Evolutionary conservation across 2,888 invertebrate genomes (phyloP), one percentile per base, ranked within the genome.

Genomic region (Agrotis exclamationis): DNA sequence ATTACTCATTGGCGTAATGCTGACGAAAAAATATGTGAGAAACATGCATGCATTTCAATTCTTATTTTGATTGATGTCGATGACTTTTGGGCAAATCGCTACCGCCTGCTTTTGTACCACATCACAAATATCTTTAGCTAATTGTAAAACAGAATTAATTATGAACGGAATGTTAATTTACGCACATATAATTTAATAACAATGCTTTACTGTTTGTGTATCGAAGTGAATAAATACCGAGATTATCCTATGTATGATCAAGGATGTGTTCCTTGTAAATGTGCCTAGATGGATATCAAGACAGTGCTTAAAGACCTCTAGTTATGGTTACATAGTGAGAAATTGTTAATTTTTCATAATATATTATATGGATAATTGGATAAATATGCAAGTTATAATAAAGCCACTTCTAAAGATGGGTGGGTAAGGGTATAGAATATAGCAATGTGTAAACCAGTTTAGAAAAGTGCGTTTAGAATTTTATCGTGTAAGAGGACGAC

Each of bases 151-250:
- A 75, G 68, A 73, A 77, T 81, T 85, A 82, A 77, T 76, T 80
- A 76, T 71, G 65, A 70, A 77, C 68, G 64, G 74, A 83, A 78
- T 71, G 75, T 80, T 81, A 84, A 85, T 77, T 74, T 84, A 83
- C 78, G 85, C 80, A 85, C 80, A 83, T 75, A 70, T 83, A 76
- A 87, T 87, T 80, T 84, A 77, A 85, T 76, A 82, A 82, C 73
- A 85, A 82, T 70, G 74, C 74, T 77, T 67, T 80, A 73, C 76
- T 72, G 71, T 74, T 82, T 81, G 72, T 75, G 54, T 75, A 75
- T 80, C 57, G 59, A 58, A 53, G 54, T 63, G 50, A 53, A 59
- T 57, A 66, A 66, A 62, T 44, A n/a, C 54, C 20, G 9, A 66
- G 60, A 63, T 74, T 71, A 74, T 65, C 67, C 28, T 22, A 28